These are phyloP conservation scores for Gallinago jamesoni DNA, from an alignment of 2,113 vertebrate species.

Conservation along the genomic window DNA sequence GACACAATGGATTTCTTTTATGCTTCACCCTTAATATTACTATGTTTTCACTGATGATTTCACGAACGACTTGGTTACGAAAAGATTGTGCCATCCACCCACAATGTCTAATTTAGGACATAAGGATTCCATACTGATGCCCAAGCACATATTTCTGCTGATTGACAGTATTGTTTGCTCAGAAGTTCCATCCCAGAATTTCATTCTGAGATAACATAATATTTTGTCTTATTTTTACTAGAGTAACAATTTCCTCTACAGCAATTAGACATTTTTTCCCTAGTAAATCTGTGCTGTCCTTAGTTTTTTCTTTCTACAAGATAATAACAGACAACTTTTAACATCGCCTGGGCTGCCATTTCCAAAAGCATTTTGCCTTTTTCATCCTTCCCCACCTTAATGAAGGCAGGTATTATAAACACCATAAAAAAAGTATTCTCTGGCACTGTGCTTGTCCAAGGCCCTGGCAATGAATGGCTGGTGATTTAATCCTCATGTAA, in stretches of 20 bases:
- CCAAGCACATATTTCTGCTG: background rate
- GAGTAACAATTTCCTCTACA: background rate
- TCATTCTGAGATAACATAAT: background rate
- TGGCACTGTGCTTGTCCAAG: background rate
- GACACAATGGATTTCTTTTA: background rate
- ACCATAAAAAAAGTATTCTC: background rate
- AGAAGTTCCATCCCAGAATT: background rate
- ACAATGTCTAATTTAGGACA: background rate
- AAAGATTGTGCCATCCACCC: background rate
- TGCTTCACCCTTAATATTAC: background rate
- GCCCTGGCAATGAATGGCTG: accelerated
- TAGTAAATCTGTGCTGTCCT: background rate
- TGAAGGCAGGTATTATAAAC: background rate
- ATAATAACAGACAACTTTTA: background rate
- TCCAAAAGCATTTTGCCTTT: background rate
- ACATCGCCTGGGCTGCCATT: background rate
- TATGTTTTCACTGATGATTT: background rate
- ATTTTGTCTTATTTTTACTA: background rate
- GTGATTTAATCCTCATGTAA: accelerated
- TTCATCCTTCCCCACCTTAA: background rate
- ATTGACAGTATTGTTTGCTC: background rate
- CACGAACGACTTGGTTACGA: background rate
- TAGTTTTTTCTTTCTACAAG: background rate
- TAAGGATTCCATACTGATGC: background rate
- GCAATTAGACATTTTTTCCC: background rate